phyloP scores from a whole-genome alignment of 2,797 vertebrate species.

The Knipowitschia caucasica region DNA sequence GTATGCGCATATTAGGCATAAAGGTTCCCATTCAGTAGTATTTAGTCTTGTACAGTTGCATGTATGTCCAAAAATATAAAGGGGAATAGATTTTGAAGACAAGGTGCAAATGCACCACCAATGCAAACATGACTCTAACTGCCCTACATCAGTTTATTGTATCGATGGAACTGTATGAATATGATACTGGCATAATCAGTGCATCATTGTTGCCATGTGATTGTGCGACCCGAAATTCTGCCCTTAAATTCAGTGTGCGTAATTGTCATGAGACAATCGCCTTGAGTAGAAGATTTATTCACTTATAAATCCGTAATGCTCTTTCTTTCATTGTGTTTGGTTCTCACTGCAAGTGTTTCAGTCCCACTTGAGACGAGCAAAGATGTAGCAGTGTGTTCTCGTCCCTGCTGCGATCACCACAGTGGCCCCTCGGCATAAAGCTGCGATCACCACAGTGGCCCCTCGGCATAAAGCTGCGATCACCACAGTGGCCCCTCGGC shows the following conservation, averaged over 20 bases:
- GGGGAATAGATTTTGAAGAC: slow-evolving; percentile 12
- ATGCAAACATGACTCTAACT: too few species aligned
- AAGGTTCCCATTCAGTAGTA: too few species aligned
- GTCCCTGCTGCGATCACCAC: slow-evolving; percentile 28
- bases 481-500: slow-evolving; percentile 41
- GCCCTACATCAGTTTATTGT: slow-evolving; percentile 2
- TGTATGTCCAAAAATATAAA: slow-evolving; percentile 32
- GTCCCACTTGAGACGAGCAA: slow-evolving; percentile 53
- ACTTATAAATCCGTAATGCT: slow-evolving; percentile 42
- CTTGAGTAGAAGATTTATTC: slow-evolving; percentile 44
- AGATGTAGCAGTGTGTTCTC: slow-evolving; percentile 28
- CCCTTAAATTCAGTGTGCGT: slow-evolving; percentile 16
- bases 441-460: slow-evolving; percentile 52
- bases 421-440: slow-evolving; percentile 60
- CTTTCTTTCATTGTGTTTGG: slow-evolving; percentile 58
- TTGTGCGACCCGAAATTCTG: slow-evolving; percentile 32
- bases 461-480: slow-evolving; percentile 31
- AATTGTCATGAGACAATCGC: slow-evolving; percentile 51
- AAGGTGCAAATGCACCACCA: too few species aligned
- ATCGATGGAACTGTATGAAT: neutral
- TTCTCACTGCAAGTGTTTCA: slow-evolving; percentile 26
- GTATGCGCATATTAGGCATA: too few species aligned
- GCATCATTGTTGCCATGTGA: slow-evolving; percentile 33
- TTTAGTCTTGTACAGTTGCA: too few species aligned
- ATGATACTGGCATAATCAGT: slow-evolving; percentile 26